These are phyloP conservation scores for Etheostoma nigrum DNA, from an alignment of 2,797 vertebrate species.

Conservation along the genomic window DNA sequence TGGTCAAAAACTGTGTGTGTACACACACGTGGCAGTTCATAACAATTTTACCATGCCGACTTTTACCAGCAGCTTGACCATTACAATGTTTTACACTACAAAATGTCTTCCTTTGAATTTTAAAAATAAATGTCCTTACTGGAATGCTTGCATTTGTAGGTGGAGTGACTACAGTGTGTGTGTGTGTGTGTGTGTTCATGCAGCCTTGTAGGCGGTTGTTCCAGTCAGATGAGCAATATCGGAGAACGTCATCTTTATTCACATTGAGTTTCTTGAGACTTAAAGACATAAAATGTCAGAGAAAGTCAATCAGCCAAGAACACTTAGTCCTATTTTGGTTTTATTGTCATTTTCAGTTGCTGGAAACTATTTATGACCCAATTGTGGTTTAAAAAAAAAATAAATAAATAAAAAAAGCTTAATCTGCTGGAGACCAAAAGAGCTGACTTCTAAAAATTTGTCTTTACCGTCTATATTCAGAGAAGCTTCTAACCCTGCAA, in stretches of 20 bases:
- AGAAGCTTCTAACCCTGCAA: not conserved
- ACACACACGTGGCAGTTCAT: not conserved
- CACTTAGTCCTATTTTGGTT: not conserved
- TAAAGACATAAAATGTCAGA: slow-evolving; percentile 1
- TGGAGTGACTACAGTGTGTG: not conserved
- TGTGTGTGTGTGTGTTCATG: not conserved
- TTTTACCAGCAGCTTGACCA: not conserved
- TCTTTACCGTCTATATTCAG: not conserved
- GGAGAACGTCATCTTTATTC: slow-evolving; percentile 2
- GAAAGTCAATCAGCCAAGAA: not conserved
- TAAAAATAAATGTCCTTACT: not conserved
- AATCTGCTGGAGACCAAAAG: not conserved
- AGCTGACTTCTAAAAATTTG: not conserved
- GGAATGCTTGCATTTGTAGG: not conserved
- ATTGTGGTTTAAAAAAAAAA: not conserved
- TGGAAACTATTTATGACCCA: not conserved
- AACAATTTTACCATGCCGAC: not conserved
- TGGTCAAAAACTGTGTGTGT: slow-evolving; percentile 11
- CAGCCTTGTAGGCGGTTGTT: slow-evolving; percentile 16
- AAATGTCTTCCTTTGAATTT: not conserved
- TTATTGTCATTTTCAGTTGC: not conserved
- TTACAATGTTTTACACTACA: not conserved
- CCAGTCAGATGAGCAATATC: slow-evolving; percentile 15
- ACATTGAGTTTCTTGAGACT: not conserved
- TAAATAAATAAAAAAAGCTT: not conserved